Evolutionary conservation across 2,113 vertebrate genomes (phyloP).

Genomic region (Azemiops feae): DNA sequence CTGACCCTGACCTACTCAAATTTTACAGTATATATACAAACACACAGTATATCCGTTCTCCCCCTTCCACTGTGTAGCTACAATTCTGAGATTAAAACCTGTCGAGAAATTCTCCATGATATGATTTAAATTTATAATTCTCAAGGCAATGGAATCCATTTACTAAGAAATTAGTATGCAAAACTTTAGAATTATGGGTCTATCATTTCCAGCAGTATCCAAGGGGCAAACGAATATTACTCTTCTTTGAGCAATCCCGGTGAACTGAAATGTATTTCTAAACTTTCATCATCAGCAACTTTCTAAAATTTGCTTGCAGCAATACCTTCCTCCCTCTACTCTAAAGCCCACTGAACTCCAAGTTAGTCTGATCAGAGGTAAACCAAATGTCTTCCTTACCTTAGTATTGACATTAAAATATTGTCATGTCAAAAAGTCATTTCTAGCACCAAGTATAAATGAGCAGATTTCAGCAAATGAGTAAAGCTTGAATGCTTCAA

Average conservation of each 20-base stretch:
- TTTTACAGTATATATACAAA: conserved; percentile 20
- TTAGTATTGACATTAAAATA: not conserved
- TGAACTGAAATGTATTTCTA: not conserved
- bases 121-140: conserved; percentile 30
- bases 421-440: too few species aligned
- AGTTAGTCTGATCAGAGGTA: not conserved
- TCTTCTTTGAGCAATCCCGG: not conserved
- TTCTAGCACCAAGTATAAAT: not conserved
- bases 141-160: not conserved
- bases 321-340: not conserved
- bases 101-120: conserved; percentile 10
- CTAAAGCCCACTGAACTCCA: not conserved
- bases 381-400: not conserved
- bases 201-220: not conserved
- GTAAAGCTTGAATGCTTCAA: not conserved
- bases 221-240: not conserved
- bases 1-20: conserved; percentile 2
- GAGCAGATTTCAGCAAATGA: not conserved
- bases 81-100: conserved; percentile 33
- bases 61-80: conserved; percentile 12
- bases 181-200: not conserved
- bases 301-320: not conserved
- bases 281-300: not conserved
- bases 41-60: conserved; percentile 10
- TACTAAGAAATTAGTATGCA: not conserved